Conservation (phyloP, 2,888 invertebrate genomes). For the Meteorus colon region DNA sequence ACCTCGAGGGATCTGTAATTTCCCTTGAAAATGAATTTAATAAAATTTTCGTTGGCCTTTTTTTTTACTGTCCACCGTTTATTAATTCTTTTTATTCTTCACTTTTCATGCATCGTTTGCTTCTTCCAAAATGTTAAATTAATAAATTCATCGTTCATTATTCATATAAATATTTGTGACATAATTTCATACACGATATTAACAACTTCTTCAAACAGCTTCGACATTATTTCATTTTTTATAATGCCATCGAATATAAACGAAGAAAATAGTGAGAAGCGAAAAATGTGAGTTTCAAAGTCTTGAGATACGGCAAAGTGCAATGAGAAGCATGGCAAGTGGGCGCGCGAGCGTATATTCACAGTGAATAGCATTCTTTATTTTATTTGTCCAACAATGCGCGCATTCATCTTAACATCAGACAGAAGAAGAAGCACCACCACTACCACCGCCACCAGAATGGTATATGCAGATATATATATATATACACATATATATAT, state of each 20-base stretch:
- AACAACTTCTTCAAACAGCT: neutral
- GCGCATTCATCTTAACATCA: constrained; percentile 47
- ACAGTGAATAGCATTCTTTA: constrained; percentile 49
- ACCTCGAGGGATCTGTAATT: constrained; percentile 11
- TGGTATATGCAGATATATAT: neutral
- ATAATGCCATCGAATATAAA: neutral
- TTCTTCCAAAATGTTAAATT: neutral
- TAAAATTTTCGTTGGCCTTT: neutral
- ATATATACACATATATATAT: neutral
- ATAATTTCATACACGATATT: neutral
- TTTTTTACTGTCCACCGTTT: neutral
- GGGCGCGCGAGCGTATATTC: neutral
- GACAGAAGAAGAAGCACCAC: constrained; percentile 12
- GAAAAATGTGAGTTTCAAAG: neutral
- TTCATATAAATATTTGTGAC: neutral
- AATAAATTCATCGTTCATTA: neutral
- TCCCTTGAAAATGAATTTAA: constrained; percentile 11
- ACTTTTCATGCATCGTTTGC: neutral
- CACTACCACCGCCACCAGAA: neutral
- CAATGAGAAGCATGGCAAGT: neutral
- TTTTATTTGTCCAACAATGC: constrained; percentile 52
- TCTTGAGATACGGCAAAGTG: constrained; percentile 7
- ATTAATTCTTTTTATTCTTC: neutral
- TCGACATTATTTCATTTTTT: neutral
- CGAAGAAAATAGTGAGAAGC: neutral